Evolutionary conservation across 2,797 vertebrate genomes (phyloP), one percentile per base, ranked within the genome.

Genomic region (Falco concolor): DNA sequence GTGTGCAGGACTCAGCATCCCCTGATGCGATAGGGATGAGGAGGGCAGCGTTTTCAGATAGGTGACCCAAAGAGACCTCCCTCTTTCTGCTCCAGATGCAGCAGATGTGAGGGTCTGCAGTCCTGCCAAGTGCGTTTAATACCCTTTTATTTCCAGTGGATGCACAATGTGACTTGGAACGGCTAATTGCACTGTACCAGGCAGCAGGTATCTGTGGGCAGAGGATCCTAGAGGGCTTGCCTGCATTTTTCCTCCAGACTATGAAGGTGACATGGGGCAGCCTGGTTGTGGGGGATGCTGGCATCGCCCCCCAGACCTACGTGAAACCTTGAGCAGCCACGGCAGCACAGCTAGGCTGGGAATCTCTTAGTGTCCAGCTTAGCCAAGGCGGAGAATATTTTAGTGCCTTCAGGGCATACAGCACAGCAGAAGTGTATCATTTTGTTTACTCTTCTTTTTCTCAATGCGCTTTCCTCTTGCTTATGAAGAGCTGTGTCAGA

Each of bases 401-500:
- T 17, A 83, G 68, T 69, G 59, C 74, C 61, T 73, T 20, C 0
- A 0, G 15, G 90, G 83, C 77, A 57, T 5, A 27, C 30, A 45
- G 32, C 4, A 4, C 60, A 49, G 65, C 70, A 68, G 59, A 83
- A 95, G 60, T 61, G 27, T 61, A 61, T 90, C 25, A 30, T 84
- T 92, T 74, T 64, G 68, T 85, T 91, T 79, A 13, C 57, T 65
- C 60, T 64, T 63, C 60, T 49, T 77, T 63, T 77, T 40, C 82
- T 77, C 45, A 7, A 6, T 73, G 45, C 30, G 1, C 87, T 87
- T 87, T 72, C 80, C 67, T 91, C 69, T 54, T 21, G 52, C 57
- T 80, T 96, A 81, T 78, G 89, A 88, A 85, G 91, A 85, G 64
- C 90, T 38, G 36, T 67, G 63, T 95, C 83, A 87, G 38, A 90